phyloP scores from a whole-genome alignment of 2,797 vertebrate species.

The Distichodus sexfasciatus region DNA sequence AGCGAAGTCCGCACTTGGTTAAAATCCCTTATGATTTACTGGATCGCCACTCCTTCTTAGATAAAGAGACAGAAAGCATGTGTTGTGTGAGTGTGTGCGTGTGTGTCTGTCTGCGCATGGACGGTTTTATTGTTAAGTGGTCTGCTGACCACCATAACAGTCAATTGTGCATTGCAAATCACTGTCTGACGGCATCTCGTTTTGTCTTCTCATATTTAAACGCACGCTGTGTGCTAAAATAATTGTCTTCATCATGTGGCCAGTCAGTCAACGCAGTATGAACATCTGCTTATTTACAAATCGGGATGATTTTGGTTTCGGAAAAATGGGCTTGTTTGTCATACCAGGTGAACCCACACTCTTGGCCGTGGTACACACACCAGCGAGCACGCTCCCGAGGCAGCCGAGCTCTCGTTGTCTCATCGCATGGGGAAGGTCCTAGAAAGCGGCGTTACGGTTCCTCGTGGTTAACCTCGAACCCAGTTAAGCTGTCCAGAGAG shows the following conservation, averaged over 20 bases:
- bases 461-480: conserved; percentile 56
- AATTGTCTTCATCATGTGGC: too few species aligned
- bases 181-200: conserved; percentile 57
- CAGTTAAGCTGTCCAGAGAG: not conserved
- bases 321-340: conserved; percentile 12
- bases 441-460: conserved; percentile 25
- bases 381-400: conserved; percentile 11
- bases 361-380: conserved; percentile 1
- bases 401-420: too few species aligned
- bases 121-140: conserved; percentile 42
- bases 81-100: conserved; percentile 18
- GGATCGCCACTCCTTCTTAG: not conserved
- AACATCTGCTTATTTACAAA: conserved; percentile 26
- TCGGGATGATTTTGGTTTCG: conserved; percentile 28
- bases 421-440: not conserved
- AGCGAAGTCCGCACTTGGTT: conserved; percentile 70
- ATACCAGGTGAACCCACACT: not conserved
- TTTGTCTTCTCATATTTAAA: conserved; percentile 55
- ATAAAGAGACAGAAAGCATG: too few species aligned
- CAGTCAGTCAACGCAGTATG: conserved; percentile 1
- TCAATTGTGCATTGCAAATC: conserved; percentile 58
- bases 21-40: conserved; percentile 62
- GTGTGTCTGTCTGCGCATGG: conserved; percentile 14
- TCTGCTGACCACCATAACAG: conserved; percentile 46
- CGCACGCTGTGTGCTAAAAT: conserved; percentile 34